These are phyloP conservation scores for Threskiornis aethiopicus DNA, from an alignment of 2,797 vertebrate species.

Conservation along the genomic window DNA sequence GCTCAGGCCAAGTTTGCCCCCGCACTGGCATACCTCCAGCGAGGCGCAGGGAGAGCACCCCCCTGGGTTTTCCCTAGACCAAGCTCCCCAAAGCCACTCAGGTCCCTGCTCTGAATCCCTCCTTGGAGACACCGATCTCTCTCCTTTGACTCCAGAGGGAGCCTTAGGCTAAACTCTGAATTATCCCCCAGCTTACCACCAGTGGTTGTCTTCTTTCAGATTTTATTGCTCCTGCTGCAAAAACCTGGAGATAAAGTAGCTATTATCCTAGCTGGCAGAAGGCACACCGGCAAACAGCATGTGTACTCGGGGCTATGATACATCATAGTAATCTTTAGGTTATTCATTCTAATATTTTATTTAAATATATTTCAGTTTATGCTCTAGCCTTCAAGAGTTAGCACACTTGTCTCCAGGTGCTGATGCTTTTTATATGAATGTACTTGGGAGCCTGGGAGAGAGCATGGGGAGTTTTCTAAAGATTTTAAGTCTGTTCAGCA, in stretches of 20 bases:
- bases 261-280: neutral
- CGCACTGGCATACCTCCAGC: neutral
- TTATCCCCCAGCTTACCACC: neutral
- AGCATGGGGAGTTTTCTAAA: neutral
- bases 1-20: neutral
- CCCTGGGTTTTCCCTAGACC: neutral
- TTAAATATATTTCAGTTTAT: neutral
- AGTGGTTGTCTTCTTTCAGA: neutral
- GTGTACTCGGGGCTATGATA: neutral
- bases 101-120: neutral
- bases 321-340: neutral
- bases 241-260: neutral
- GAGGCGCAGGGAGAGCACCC: accelerated
- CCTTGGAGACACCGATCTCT: neutral
- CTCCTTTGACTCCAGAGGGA: constrained; percentile 49
- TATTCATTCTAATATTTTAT: neutral
- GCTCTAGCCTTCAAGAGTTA: neutral
- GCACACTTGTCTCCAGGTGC: neutral
- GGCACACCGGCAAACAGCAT: neutral
- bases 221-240: neutral
- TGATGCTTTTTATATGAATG: neutral
- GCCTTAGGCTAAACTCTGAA: constrained; percentile 16
- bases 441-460: neutral
- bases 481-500: neutral
- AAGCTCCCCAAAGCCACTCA: neutral